Evolutionary conservation across 2,888 invertebrate species (phyloP).

Genomic region (Caradrina clavipalpis): DNA sequence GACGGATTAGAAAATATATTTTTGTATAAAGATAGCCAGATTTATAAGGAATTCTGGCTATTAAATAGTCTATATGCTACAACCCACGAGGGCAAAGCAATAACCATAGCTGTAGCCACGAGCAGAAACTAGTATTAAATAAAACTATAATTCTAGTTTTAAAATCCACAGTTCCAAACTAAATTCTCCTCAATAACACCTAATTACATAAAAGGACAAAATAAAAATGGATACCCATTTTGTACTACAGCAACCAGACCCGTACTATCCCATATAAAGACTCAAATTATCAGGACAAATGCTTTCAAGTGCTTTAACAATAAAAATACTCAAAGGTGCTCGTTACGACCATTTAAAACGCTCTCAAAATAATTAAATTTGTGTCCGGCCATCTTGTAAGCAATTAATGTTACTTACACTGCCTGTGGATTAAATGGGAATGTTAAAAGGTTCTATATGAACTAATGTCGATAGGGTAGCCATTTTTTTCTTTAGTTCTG

Average conservation of each 20-base stretch:
- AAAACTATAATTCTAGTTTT: too few relatives aligned
- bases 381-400: constrained; percentile 33
- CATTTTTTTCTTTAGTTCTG: neutral
- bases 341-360: constrained; percentile 45
- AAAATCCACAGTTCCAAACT: too few relatives aligned
- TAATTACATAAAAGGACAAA: neutral
- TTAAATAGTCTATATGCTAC: too few relatives aligned
- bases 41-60: too few relatives aligned
- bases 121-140: too few relatives aligned
- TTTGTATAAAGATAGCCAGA: too few relatives aligned
- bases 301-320: constrained; percentile 14
- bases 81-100: too few relatives aligned
- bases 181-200: neutral
- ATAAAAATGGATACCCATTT: too few relatives aligned
- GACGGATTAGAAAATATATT: too few relatives aligned
- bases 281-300: constrained; percentile 27
- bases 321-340: constrained; percentile 28
- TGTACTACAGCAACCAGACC: neutral
- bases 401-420: constrained; percentile 26
- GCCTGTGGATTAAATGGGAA: neutral
- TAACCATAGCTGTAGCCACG: too few relatives aligned
- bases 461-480: neutral
- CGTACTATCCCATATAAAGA: neutral
- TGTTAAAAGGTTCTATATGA: constrained; percentile 1
- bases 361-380: constrained; percentile 52